phyloP scores from a whole-genome alignment of 2,113 vertebrate species.

The Melanerpes formicivorus region DNA sequence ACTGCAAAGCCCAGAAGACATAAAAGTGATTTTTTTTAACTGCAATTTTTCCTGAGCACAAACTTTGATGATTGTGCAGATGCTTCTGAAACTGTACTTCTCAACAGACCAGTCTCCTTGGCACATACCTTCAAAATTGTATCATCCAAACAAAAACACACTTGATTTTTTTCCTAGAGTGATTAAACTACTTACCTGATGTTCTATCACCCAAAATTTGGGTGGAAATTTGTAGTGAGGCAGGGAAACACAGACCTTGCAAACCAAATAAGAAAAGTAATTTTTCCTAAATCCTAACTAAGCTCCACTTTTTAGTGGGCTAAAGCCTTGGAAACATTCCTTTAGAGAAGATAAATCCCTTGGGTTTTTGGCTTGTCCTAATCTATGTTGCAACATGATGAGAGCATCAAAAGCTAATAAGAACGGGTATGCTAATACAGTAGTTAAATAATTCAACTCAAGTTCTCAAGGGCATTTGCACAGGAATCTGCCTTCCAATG shows the following conservation, averaged over 20 bases:
- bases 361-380: not conserved
- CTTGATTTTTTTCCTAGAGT: not conserved
- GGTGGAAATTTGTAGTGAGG: not conserved
- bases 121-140: not conserved
- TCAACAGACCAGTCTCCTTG: not conserved
- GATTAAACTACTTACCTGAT: not conserved
- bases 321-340: conserved; percentile 32
- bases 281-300: conserved; percentile 40
- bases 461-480: not conserved
- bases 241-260: conserved; percentile 12
- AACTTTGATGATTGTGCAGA: accelerated
- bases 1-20: not conserved
- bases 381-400: not conserved
- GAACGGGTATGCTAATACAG: not conserved
- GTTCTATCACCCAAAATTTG: not conserved
- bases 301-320: conserved; percentile 10
- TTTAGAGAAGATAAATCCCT: conserved; percentile 1
- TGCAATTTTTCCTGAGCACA: not conserved
- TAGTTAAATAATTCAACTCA: not conserved
- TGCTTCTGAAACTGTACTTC: not conserved
- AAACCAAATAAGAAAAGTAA: conserved; percentile 40
- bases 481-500: not conserved
- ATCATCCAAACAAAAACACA: not conserved
- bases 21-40: not conserved
- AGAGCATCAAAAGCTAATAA: not conserved